These are phyloP conservation scores for Eleutherodactylus coqui DNA, from an alignment of 2,797 vertebrate species.

Conservation along the genomic window DNA sequence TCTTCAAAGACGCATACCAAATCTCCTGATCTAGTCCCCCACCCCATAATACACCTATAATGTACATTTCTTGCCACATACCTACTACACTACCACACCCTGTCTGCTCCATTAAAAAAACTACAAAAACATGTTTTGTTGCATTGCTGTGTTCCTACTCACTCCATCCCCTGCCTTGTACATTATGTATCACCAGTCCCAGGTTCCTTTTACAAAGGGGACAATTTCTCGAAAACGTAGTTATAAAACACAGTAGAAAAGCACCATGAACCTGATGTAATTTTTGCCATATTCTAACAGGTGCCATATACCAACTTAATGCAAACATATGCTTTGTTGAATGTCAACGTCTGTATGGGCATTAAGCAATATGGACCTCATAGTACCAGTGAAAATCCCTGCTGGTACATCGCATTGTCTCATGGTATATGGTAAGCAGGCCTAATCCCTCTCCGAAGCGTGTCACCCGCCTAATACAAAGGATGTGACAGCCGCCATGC, in stretches of 20 bases:
- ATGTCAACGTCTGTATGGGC: background rate
- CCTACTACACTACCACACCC: too few species aligned
- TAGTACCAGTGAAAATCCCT: background rate
- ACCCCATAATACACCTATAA: too few species aligned
- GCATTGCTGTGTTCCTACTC: too few species aligned
- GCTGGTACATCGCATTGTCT: background rate
- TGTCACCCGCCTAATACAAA: conserved; percentile 42
- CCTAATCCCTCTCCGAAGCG: conserved; percentile 8
- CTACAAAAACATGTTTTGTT: too few species aligned
- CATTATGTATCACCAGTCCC: too few species aligned
- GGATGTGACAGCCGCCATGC: conserved; percentile 34
- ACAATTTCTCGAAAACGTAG: too few species aligned
- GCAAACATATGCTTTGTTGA: conserved; percentile 24
- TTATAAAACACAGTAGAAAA: background rate
- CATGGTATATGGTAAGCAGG: background rate
- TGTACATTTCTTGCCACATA: too few species aligned
- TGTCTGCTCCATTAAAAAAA: too few species aligned
- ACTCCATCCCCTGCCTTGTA: too few species aligned
- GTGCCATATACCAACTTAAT: background rate
- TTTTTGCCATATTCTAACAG: background rate
- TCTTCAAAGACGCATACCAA: too few species aligned
- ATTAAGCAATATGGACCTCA: background rate
- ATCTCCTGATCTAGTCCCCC: too few species aligned
- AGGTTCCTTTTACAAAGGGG: too few species aligned
- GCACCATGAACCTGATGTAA: background rate